Conservation (phyloP, 2,888 invertebrate species). For the Ptychoptera albimana region DNA sequence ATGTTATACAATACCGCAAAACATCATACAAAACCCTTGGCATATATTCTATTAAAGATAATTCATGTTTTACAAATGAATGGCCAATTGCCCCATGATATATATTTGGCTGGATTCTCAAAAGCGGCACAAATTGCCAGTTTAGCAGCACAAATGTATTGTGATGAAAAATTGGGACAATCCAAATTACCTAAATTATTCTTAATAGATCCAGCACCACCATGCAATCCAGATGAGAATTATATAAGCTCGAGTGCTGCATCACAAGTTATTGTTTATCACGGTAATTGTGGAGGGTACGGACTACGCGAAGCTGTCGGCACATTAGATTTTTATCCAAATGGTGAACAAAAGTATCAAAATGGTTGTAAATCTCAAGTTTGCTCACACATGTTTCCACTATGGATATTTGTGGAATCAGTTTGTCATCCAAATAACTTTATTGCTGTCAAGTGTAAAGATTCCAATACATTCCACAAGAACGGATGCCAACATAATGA, state of each 20-base stretch:
- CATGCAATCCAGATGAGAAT: neutral
- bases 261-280: neutral
- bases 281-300: neutral
- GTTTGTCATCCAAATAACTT: slow-evolving; percentile 3
- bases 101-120: neutral
- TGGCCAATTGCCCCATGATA: neutral
- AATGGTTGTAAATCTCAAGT: slow-evolving; percentile 2
- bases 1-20: neutral
- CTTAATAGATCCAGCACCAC: neutral
- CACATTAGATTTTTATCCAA: slow-evolving; percentile 2
- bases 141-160: neutral
- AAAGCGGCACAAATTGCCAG: neutral
- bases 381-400: slow-evolving; percentile 2
- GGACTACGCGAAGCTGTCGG: neutral
- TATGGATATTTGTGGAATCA: slow-evolving; percentile 1
- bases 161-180: neutral
- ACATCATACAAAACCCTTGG: neutral
- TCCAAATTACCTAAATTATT: neutral
- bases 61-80: neutral
- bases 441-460: neutral
- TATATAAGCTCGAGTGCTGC: neutral
- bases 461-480: neutral
- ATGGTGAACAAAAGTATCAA: slow-evolving; percentile 1
- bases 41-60: neutral
- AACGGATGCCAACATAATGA: neutral